Conservation (phyloP, 1,140 invertebrate genomes). For the Aculops lycopersici region DNA sequence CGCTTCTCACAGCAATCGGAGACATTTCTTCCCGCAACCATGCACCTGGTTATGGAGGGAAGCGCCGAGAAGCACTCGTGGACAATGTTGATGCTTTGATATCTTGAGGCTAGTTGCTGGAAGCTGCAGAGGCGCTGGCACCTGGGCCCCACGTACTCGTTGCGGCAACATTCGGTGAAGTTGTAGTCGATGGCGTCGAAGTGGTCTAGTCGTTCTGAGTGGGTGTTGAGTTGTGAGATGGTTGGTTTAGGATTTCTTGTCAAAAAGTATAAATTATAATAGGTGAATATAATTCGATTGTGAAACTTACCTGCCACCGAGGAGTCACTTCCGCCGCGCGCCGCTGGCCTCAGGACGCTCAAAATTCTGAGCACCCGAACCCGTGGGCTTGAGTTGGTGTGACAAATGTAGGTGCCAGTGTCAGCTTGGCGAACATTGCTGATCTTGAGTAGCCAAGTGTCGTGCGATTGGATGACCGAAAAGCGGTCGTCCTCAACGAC, state of each 20-base stretch:
- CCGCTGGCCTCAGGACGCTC: conserved; percentile 16
- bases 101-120: conserved; percentile 38
- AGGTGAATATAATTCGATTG: no score
- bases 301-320: no score
- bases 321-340: not conserved
- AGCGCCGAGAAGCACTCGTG: conserved; percentile 35
- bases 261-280: conserved; percentile 6
- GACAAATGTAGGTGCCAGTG: conserved; percentile 41
- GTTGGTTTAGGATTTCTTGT: not conserved
- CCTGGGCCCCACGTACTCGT: conserved; percentile 26
- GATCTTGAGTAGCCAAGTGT: conserved; percentile 49
- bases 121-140: conserved; percentile 47
- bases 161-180: conserved; percentile 27
- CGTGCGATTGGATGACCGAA: conserved; percentile 34
- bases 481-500: conserved; percentile 34
- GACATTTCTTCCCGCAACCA: conserved; percentile 40
- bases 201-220: conserved; percentile 1
- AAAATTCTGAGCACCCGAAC: conserved; percentile 37
- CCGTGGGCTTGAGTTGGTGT: conserved; percentile 41
- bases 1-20: conserved; percentile 44
- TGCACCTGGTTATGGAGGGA: conserved; percentile 31
- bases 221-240: conserved; percentile 30
- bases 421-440: conserved; percentile 28
- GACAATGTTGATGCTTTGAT: conserved; percentile 34
- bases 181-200: conserved; percentile 1